Conservation (phyloP, 2,113 vertebrate species). For the Misgurnus mizolepis region DNA sequence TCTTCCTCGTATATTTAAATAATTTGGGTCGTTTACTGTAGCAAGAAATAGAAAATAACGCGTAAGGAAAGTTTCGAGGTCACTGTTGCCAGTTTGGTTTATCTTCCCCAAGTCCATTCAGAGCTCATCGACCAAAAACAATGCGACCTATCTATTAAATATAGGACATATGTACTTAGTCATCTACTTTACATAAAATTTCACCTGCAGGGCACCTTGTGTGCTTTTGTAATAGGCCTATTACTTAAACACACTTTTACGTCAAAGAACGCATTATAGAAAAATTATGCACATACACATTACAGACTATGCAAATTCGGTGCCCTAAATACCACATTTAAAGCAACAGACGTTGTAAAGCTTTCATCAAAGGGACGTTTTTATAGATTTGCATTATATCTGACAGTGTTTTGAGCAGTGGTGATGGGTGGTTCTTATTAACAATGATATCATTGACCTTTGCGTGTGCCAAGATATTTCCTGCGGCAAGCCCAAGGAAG, state of each 20-base stretch:
- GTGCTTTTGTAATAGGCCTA: not conserved
- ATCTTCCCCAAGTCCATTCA: conserved; percentile 31
- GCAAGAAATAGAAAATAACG: conserved; percentile 42
- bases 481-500: conserved; percentile 46
- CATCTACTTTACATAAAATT: conserved; percentile 14
- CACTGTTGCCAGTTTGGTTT: conserved; percentile 26
- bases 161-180: conserved; percentile 32
- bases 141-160: conserved; percentile 34
- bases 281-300: not conserved
- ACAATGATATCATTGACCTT: conserved; percentile 57
- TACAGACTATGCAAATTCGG: not conserved
- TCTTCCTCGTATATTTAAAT: conserved; percentile 37
- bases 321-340: not conserved
- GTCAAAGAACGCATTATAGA: not conserved
- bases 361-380: not conserved
- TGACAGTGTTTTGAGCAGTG: conserved; percentile 22
- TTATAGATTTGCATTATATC: conserved; percentile 26
- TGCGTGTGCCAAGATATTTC: conserved; percentile 56
- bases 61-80: conserved; percentile 30
- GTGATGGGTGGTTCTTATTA: conserved; percentile 51
- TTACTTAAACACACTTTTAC: not conserved
- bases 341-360: not conserved
- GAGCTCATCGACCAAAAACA: conserved; percentile 25
- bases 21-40: conserved; percentile 35
- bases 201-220: not conserved